Evolutionary conservation across 2,888 invertebrate genomes (phyloP), one percentile per base, ranked within the genome.

Genomic region (Epinotia brunnichana): DNA sequence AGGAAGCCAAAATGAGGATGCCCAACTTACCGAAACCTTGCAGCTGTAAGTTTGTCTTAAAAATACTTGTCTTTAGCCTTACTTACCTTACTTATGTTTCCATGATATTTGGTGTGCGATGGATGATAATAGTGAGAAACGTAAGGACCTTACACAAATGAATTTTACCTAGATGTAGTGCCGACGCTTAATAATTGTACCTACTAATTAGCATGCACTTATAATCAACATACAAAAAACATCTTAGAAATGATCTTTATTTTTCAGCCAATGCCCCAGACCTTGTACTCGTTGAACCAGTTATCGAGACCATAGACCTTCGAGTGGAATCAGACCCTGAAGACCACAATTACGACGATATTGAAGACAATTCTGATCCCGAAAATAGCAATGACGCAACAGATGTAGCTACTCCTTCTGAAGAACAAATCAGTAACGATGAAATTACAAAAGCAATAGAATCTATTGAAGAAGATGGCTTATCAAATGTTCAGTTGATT

Each of bases 291-390:
- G 74, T 92, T 2, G 92, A 92, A 76, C 86, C 86, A 9, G 77
- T 76, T 2, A 83, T 92, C 19, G 91, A 91, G 77, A 89, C 87
- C 0, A 89, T 92, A 54, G 85, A 87, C 56, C 77, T 89, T 17
- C 83, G 80, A 15, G 76, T 78, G 0, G 86, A 87, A 35, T 85
- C 85, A 2, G 90, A 87, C 35, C 70, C 75, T 1, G 84, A 81
- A 13, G 60, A 73, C 3, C 73, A 76, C 21, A 13, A 70, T 24
- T 76, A 75, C 60, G 79, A 73, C 19, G 41, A 29, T 4, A 63
- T 63, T 7, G 66, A 74, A 19, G 60, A 67, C 15, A 57, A 17
- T 5, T 59, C 71, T 13, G 68, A 68, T 35, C 56, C 57, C 53
- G 75, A 67, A 74, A 74, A 17, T 57, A 77, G 69, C 63, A 78